Evolutionary conservation across 2,888 invertebrate genomes (phyloP).

Genomic region (Amphiduros pacificus): DNA sequence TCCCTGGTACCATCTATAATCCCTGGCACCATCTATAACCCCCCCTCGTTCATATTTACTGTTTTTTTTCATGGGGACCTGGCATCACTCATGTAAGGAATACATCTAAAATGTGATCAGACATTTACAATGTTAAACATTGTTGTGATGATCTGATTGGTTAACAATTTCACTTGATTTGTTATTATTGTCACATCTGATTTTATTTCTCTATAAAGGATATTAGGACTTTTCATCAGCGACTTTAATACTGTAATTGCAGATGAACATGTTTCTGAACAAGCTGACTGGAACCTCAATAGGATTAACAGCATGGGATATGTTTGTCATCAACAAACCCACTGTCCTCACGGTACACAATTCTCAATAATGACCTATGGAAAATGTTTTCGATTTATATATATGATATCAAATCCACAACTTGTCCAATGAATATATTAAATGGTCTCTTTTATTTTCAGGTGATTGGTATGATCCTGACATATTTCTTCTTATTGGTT

Average conservation of each 20-base stretch:
- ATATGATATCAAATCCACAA: neutral
- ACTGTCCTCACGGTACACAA: constrained; percentile 40
- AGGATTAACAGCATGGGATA: constrained; percentile 41
- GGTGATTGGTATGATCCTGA: constrained; percentile 26
- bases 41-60: no score
- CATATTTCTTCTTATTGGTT: constrained; percentile 27
- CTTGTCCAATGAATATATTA: no score
- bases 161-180: neutral
- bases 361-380: no score
- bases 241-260: neutral
- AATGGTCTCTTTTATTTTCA: constrained; percentile 3
- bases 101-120: no score
- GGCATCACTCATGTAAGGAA: no score
- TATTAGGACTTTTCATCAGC: neutral
- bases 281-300: constrained; percentile 39
- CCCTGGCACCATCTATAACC: no score
- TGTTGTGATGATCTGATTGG: no score
- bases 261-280: constrained; percentile 38
- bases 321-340: constrained; percentile 43
- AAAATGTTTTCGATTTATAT: neutral
- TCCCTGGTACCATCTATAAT: no score
- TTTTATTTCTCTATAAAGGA: neutral
- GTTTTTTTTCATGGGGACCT: no score
- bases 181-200: neutral
- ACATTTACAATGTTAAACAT: no score